These are phyloP conservation scores for Oscheius sp. DNA, from an alignment of 2,888 invertebrate genomes.

Conservation along the genomic window DNA sequence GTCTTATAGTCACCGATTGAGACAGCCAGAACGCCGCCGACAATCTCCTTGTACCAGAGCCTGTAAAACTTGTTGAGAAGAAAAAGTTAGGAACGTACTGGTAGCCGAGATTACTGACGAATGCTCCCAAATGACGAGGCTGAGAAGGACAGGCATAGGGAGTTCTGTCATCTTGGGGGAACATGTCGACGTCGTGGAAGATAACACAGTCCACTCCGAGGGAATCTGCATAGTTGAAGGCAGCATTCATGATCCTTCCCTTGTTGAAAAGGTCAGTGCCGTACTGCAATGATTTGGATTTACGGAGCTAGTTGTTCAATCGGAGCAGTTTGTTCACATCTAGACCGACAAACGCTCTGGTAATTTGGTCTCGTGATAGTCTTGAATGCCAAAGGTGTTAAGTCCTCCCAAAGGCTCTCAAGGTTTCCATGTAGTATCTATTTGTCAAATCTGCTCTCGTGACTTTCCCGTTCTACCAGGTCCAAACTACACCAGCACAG, in stretches of 20 bases:
- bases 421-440: too few relatives aligned
- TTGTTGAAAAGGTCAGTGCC: conserved; percentile 73
- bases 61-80: conserved; percentile 38
- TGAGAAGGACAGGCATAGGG: conserved; percentile 75
- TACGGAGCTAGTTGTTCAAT: not conserved
- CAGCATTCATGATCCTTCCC: conserved; percentile 73
- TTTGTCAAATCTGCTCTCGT: too few relatives aligned
- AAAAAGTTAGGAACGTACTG: conserved; percentile 70
- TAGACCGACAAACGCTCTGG: too few relatives aligned
- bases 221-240: conserved; percentile 67
- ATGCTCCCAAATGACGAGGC: conserved; percentile 75
- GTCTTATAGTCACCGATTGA: conserved; percentile 74
- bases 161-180: conserved; percentile 75
- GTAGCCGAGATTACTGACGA: conserved; percentile 76
- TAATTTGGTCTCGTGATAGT: too few relatives aligned
- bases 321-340: not conserved
- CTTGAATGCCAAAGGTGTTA: too few relatives aligned
- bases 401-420: too few relatives aligned
- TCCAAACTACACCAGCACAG: too few relatives aligned
- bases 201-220: conserved; percentile 72
- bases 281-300: conserved; percentile 53
- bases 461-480: too few relatives aligned
- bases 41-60: conserved; percentile 76
- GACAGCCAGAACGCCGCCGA: conserved; percentile 76
- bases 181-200: conserved; percentile 75